Percentiles rank a stretch among this genome's conserved stretches.
Conservation (phyloP, 2,888 invertebrate species). For the Rhamphomyia laevipes region DNA sequence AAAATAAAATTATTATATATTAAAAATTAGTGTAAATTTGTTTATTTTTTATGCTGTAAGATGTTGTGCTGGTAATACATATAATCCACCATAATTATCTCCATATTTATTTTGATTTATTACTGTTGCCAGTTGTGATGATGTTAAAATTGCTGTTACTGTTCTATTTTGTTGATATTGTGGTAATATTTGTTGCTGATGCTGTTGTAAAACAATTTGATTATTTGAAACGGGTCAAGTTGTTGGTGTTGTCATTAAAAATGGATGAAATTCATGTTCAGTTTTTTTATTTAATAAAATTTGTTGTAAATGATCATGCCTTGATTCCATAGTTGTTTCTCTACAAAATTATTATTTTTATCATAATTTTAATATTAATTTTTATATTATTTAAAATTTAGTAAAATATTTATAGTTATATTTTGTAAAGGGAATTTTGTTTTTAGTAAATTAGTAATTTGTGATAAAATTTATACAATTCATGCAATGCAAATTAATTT, state of each 20-base stretch:
- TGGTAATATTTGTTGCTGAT: constrained; percentile 11
- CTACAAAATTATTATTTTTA: constrained; percentile 17
- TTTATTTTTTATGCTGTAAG: constrained; percentile 27
- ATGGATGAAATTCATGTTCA: constrained; percentile 38
- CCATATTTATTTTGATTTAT: neutral
- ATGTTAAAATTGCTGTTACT: constrained; percentile 12
- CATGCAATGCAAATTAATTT: too few species aligned
- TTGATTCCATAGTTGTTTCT: constrained; percentile 40
- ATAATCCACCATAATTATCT: constrained; percentile 25
- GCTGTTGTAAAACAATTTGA: constrained; percentile 12
- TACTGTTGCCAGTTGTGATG: neutral
- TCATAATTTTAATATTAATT: too few species aligned
- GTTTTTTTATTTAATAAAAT: constrained; percentile 32
- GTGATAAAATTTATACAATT: too few species aligned
- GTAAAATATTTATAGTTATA: too few species aligned
- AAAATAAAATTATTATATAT: constrained; percentile 8
- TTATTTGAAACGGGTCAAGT: constrained; percentile 36
- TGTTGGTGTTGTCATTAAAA: constrained; percentile 39
- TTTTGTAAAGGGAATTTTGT: too few species aligned
- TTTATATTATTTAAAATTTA: too few species aligned
- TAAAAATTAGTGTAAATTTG: constrained; percentile 5
- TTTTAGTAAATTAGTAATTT: too few species aligned
- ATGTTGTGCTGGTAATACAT: constrained; percentile 33
- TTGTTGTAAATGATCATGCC: constrained; percentile 30
- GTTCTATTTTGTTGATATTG: constrained; percentile 1